phyloP scores from a whole-genome alignment of 2,888 invertebrate genomes.

The Melitaea athalia region DNA sequence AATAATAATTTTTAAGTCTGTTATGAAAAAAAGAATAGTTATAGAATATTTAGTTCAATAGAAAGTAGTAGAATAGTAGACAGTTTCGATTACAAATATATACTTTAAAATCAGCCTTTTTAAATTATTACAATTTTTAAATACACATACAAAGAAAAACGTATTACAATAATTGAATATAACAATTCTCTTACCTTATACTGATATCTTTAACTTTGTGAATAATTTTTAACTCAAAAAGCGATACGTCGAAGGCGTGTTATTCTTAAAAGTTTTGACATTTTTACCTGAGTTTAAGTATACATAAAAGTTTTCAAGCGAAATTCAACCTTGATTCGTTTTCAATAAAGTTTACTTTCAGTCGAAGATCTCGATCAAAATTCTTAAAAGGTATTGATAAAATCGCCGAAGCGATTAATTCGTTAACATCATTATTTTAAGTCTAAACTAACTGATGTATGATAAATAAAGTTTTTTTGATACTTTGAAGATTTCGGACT shows the following conservation, averaged over 20 bases:
- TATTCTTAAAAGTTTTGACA: conserved; percentile 16
- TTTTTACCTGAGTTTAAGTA: conserved; percentile 23
- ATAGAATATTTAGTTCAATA: no score
- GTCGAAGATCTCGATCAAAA: not conserved
- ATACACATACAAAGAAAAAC: no score
- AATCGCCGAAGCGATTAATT: conserved; percentile 30
- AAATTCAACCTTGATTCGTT: not conserved
- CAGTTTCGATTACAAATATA: no score
- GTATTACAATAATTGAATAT: no score
- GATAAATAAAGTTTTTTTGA: conserved; percentile 5
- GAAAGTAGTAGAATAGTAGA: no score
- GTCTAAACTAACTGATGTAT: conserved; percentile 12
- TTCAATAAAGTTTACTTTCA: not conserved
- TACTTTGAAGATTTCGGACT: not conserved
- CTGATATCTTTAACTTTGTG: not conserved
- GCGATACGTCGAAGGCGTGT: conserved; percentile 18
- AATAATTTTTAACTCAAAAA: not conserved
- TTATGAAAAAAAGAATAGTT: no score
- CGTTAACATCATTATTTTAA: conserved; percentile 32
- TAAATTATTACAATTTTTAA: no score
- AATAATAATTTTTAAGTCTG: no score
- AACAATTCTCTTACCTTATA: not conserved
- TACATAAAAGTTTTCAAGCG: not conserved
- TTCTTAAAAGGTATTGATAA: conserved; percentile 23
- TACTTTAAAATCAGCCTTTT: no score